Conservation (phyloP, 2,797 vertebrate genomes). For the Chiroxiphia lanceolata region DNA sequence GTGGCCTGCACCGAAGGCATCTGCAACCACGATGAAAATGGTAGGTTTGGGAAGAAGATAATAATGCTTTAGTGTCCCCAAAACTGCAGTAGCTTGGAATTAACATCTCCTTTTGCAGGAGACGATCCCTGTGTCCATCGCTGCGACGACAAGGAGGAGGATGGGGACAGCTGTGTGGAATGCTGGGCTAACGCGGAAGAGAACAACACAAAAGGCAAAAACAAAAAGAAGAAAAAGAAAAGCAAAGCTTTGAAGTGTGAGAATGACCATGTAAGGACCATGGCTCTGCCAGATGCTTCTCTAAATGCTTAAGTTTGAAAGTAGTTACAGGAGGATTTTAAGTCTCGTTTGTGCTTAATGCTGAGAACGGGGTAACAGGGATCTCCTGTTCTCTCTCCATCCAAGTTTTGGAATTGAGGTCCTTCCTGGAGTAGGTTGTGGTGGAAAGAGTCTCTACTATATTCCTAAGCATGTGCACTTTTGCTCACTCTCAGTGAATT, state of each 20-base stretch:
- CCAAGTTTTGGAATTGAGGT: neutral
- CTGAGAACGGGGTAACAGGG: neutral
- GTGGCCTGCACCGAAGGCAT: constrained; percentile 95
- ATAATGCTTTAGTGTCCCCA: neutral
- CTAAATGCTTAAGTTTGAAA: neutral
- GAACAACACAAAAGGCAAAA: constrained; percentile 86
- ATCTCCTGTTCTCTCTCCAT: neutral
- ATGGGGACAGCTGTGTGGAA: constrained; percentile 90
- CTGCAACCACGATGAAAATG: constrained; percentile 93
- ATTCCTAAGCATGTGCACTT: neutral
- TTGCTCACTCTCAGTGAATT: accelerated
- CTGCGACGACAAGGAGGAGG: constrained; percentile 90
- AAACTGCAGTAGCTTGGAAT: neutral
- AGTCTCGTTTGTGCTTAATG: accelerated
- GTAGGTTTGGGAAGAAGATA: constrained; percentile 70
- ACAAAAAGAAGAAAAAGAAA: constrained; percentile 97
- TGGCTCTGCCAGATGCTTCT: neutral
- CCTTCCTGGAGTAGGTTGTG: neutral
- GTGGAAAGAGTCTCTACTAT: neutral
- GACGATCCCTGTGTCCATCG: constrained; percentile 83
- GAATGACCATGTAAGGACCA: constrained; percentile 81
- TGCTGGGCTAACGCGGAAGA: constrained; percentile 89
- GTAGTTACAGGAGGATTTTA: neutral
- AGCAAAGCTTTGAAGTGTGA: constrained; percentile 82
- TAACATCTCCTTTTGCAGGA: constrained; percentile 65